Percentiles rank a stretch among this genome's conserved stretches.
Conservation (phyloP, 2,797 vertebrate species). For the Anomalospiza imberbis region DNA sequence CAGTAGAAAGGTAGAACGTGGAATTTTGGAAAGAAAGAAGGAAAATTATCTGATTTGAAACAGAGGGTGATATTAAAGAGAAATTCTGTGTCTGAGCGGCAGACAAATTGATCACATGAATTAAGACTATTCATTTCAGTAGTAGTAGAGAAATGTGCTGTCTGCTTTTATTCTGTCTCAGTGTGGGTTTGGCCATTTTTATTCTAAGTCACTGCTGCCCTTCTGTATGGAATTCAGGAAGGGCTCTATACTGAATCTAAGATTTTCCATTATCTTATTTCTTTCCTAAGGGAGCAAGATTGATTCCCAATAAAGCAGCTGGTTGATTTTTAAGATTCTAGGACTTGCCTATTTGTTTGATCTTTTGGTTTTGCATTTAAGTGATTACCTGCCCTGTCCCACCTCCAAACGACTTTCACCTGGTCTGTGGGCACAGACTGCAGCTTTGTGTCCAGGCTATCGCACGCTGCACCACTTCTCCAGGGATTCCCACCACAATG, state of each 20-base stretch:
- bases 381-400: not conserved
- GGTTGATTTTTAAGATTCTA: conserved; percentile 46
- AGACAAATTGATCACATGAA: not conserved
- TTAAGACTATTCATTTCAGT: not conserved
- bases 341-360: conserved; percentile 21
- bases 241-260: not conserved
- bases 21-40: not conserved
- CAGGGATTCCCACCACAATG: not conserved
- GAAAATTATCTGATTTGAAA: not conserved
- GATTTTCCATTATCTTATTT: conserved; percentile 35
- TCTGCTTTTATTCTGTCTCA: conserved; percentile 7
- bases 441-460: not conserved
- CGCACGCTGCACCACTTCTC: not conserved
- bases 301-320: conserved; percentile 58
- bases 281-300: conserved; percentile 33
- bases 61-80: not conserved
- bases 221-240: not conserved
- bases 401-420: not conserved
- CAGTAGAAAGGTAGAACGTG: not conserved
- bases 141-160: not conserved
- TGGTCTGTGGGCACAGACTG: not conserved
- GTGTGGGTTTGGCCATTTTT: not conserved
- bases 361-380: conserved; percentile 13
- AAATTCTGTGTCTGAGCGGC: not conserved
- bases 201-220: not conserved